phyloP scores from a whole-genome alignment of 2,113 vertebrate genomes.

The Mohoua ochrocephala region DNA sequence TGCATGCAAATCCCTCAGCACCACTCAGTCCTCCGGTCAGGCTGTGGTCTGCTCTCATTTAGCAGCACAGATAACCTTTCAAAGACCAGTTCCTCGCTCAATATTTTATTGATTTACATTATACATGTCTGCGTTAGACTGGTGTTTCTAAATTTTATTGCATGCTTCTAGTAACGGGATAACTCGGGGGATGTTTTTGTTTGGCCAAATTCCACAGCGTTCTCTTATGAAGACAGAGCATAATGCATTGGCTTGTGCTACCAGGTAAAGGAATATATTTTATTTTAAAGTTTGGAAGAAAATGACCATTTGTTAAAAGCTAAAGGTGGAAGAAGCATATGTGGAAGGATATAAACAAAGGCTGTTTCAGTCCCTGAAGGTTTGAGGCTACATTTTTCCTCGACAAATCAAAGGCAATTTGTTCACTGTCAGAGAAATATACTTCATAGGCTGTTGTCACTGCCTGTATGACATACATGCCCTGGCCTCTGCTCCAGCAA shows the following conservation, averaged over 20 bases:
- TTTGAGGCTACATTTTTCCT: background rate
- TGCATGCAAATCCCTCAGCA: background rate
- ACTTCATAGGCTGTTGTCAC: background rate
- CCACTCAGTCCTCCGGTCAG: rapidly evolving
- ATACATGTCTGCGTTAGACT: background rate
- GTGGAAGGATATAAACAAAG: background rate
- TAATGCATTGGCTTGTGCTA: background rate
- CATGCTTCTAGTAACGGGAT: background rate
- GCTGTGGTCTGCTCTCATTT: background rate
- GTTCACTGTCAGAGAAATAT: background rate
- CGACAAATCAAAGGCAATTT: background rate
- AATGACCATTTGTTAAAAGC: background rate
- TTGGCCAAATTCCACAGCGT: background rate
- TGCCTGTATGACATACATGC: background rate
- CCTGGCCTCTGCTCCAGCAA: background rate
- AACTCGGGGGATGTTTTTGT: background rate
- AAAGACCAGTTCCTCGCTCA: background rate
- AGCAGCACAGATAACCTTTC: background rate
- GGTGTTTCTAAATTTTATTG: background rate
- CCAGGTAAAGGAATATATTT: background rate
- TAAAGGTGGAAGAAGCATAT: background rate
- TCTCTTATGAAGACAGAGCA: background rate
- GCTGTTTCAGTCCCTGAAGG: background rate
- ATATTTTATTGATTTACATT: background rate
- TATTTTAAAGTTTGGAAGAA: background rate